These are phyloP conservation scores for Parauchenoglanis ngamensis DNA, from an alignment of 2,797 vertebrate genomes.

Conservation along the genomic window DNA sequence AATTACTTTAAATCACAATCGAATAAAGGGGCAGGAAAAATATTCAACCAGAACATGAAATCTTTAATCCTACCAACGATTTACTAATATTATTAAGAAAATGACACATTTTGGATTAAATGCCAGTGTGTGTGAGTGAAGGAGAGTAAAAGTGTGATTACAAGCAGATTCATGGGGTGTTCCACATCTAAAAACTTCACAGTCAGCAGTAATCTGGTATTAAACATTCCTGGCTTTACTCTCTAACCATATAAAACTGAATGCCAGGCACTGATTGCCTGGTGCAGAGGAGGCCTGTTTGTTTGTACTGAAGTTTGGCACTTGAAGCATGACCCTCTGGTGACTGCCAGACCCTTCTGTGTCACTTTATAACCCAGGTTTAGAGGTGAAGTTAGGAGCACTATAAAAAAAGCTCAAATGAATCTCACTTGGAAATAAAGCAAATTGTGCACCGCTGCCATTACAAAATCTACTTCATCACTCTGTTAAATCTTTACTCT, in stretches of 20 bases:
- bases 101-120: neutral
- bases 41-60: neutral
- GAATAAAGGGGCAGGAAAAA: neutral
- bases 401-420: neutral
- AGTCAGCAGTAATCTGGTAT: neutral
- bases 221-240: constrained; percentile 8
- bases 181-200: neutral
- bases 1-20: neutral
- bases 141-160: neutral
- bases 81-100: neutral
- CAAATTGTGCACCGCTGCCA: no score
- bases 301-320: neutral
- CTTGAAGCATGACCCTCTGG: neutral
- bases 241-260: neutral
- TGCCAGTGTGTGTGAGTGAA: neutral
- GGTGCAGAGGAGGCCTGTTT: neutral
- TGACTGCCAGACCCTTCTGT: constrained; percentile 19
- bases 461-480: neutral
- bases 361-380: constrained; percentile 9
- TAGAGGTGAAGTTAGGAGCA: constrained; percentile 33
- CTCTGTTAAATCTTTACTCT: neutral
- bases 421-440: neutral
- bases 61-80: neutral
- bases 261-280: neutral
- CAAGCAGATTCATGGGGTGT: constrained; percentile 8